These are phyloP conservation scores for Taxidea taxus DNA, from an alignment of 2,113 vertebrate genomes.

Conservation along the genomic window DNA sequence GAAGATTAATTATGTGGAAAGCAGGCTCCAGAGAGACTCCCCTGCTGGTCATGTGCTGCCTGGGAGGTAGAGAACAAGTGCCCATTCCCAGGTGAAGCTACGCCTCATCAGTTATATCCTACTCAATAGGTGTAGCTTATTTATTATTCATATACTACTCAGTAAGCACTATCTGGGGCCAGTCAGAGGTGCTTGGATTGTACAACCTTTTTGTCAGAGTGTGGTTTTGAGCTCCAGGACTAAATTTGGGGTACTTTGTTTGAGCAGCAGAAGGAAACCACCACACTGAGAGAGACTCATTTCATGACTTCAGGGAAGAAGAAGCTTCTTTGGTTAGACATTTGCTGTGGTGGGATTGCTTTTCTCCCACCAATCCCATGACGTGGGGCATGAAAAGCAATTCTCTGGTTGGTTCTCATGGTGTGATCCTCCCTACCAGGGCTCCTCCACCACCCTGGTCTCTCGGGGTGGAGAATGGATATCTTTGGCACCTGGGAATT, in stretches of 20 bases:
- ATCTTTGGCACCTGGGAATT: background rate
- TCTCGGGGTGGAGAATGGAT: background rate
- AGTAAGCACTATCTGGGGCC: background rate
- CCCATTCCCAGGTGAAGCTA: background rate
- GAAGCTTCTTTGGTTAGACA: background rate
- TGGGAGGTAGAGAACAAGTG: background rate
- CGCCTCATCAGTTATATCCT: background rate
- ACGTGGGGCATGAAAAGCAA: background rate
- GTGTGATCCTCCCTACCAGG: background rate
- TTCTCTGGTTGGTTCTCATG: background rate
- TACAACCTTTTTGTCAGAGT: background rate
- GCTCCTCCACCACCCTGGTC: background rate
- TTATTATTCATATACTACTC: background rate
- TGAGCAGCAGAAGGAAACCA: background rate
- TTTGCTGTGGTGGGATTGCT: background rate
- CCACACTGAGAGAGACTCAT: rapidly evolving
- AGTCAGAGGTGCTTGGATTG: background rate
- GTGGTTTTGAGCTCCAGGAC: background rate
- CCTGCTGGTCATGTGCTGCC: background rate
- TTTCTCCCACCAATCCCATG: rapidly evolving
- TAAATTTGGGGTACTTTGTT: background rate
- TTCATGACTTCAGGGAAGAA: background rate
- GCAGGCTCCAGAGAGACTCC: background rate
- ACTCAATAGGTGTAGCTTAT: background rate
- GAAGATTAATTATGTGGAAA: background rate